Percentiles rank a stretch among this genome's conserved stretches.
Conservation (phyloP, 2,113 vertebrate genomes). For the Hippocampus barbouri region DNA sequence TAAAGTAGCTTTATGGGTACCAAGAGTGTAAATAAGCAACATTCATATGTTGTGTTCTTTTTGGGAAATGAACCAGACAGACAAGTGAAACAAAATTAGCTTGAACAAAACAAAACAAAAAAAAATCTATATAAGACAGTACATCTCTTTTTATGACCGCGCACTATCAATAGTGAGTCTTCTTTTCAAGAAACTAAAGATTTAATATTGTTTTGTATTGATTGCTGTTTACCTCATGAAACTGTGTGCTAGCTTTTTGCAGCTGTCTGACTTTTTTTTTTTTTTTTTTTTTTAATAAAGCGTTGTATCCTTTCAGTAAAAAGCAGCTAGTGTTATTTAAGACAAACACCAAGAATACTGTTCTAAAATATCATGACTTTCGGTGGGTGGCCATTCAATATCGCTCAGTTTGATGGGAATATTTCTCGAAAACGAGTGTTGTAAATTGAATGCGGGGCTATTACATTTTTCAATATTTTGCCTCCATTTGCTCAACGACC, state of each 20-base stretch:
- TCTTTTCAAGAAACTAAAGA: not conserved
- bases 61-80: too few relatives aligned
- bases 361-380: not conserved
- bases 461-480: not conserved
- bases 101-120: too few relatives aligned
- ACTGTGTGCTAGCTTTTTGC: not conserved
- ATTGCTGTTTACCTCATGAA: not conserved
- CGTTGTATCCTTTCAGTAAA: not conserved
- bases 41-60: too few relatives aligned
- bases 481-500: not conserved
- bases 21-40: too few relatives aligned
- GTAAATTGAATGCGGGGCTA: not conserved
- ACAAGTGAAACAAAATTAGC: too few relatives aligned
- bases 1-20: too few relatives aligned
- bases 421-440: not conserved
- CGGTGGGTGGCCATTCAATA: not conserved
- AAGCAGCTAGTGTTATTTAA: not conserved
- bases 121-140: too few relatives aligned
- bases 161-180: too few relatives aligned
- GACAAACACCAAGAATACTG: not conserved
- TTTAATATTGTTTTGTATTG: not conserved
- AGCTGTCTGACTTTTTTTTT: not conserved
- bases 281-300: not conserved
- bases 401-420: not conserved
- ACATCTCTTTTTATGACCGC: too few relatives aligned